Percentiles rank a stretch among this genome's conserved stretches.
These are phyloP conservation scores for Lepus americanus DNA, from an alignment of 2,113 vertebrate species.

Conservation along the genomic window DNA sequence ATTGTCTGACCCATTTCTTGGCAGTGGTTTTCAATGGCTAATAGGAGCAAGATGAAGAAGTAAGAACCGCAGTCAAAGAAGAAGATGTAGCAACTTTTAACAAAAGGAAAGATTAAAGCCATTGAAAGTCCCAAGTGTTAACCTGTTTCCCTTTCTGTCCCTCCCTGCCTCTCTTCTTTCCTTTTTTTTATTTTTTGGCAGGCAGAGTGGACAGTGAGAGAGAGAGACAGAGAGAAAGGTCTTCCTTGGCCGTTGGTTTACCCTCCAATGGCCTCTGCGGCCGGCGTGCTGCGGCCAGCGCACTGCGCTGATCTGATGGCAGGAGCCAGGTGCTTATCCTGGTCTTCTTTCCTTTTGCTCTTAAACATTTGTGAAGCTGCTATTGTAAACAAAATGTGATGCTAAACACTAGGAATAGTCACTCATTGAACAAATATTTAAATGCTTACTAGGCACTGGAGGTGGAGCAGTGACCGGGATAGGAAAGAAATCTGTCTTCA, in stretches of 20 bases:
- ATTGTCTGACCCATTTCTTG: background rate
- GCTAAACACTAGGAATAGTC: background rate
- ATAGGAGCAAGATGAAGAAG: conserved; percentile 18
- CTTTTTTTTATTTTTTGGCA: background rate
- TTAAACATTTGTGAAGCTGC: background rate
- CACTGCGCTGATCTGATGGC: no score
- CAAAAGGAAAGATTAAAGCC: conserved; percentile 4
- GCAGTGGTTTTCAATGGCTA: conserved; percentile 16
- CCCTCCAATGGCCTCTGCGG: no score
- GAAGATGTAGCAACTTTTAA: background rate
- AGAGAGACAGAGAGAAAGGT: no score
- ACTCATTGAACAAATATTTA: background rate
- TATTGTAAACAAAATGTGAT: background rate
- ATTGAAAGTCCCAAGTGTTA: background rate
- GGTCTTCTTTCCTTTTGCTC: background rate
- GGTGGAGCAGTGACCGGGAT: background rate
- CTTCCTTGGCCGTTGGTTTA: no score
- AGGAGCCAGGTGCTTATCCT: no score
- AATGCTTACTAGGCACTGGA: background rate
- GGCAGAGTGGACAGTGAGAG: no score
- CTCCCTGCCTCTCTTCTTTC: background rate
- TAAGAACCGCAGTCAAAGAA: background rate
- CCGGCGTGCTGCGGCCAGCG: no score
- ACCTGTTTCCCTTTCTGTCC: background rate
- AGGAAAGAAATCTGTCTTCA: background rate